phyloP scores from a whole-genome alignment of 2,797 vertebrate genomes.

The Gymnothorax javanicus region DNA sequence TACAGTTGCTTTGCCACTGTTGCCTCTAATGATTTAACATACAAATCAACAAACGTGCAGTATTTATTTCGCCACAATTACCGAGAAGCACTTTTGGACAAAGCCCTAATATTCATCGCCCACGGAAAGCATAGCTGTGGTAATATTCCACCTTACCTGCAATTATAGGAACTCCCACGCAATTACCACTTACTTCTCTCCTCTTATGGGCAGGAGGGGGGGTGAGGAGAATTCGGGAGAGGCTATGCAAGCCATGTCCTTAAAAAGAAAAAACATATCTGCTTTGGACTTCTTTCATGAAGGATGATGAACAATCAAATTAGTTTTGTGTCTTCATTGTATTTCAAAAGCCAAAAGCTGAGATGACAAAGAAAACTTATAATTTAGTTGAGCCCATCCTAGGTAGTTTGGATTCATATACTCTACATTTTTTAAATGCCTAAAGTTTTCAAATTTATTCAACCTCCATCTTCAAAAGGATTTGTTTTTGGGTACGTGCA shows the following conservation, averaged over 20 bases:
- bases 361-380: not conserved
- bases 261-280: not conserved
- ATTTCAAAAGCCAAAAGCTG: no score
- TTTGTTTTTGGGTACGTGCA: not conserved
- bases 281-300: not conserved
- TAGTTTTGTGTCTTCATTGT: no score
- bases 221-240: not conserved
- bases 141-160: slow-evolving; percentile 19
- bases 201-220: not conserved
- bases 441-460: not conserved
- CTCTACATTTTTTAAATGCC: not conserved
- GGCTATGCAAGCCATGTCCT: not conserved
- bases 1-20: not conserved
- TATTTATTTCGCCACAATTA: slow-evolving; percentile 22
- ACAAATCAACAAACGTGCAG: not conserved
- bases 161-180: slow-evolving; percentile 34
- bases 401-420: not conserved
- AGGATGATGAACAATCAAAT: not conserved
- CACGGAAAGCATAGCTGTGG: slow-evolving; percentile 17
- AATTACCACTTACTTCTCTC: slow-evolving; percentile 29
- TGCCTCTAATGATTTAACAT: not conserved
- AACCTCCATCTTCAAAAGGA: not conserved
- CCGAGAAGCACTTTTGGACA: slow-evolving; percentile 25
- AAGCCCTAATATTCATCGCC: not conserved
- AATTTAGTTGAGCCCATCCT: not conserved